These are phyloP conservation scores for Rhinolophus ferrumequinum DNA, from an alignment of 2,113 vertebrate species.

Conservation along the genomic window DNA sequence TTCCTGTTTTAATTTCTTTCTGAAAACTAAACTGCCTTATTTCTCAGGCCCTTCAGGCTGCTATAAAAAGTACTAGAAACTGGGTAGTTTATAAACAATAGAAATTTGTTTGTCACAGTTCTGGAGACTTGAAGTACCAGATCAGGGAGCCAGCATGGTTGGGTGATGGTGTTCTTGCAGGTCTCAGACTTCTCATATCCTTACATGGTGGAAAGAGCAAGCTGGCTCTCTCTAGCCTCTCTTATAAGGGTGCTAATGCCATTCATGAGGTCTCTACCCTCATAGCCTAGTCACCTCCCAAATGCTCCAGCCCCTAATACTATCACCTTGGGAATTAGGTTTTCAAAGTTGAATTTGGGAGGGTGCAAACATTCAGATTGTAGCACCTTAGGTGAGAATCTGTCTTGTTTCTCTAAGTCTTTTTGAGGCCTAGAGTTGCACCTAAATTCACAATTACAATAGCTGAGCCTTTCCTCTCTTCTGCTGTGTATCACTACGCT, in stretches of 20 bases:
- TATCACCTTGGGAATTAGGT: background rate
- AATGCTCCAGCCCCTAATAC: background rate
- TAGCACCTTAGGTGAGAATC: background rate
- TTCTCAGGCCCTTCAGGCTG: background rate
- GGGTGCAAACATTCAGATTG: background rate
- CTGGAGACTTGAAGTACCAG: background rate
- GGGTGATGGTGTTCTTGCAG: background rate
- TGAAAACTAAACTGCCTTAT: background rate
- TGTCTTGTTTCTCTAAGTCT: background rate
- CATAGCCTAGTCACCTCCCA: no score
- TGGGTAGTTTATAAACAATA: background rate
- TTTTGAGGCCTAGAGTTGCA: background rate
- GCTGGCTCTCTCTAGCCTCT: background rate
- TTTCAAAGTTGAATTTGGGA: background rate
- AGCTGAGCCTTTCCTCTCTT: background rate
- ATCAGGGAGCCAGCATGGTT: background rate
- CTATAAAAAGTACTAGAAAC: background rate
- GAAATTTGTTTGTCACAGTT: background rate
- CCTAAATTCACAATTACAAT: background rate
- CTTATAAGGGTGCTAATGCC: background rate
- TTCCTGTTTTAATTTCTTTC: background rate
- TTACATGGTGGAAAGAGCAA: background rate
- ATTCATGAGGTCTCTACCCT: background rate
- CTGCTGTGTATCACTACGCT: accelerated
- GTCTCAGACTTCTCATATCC: background rate